Evolutionary conservation across 2,888 invertebrate genomes (phyloP), one percentile per base, ranked within the genome.

Genomic region (Pterobdella sp.): DNA sequence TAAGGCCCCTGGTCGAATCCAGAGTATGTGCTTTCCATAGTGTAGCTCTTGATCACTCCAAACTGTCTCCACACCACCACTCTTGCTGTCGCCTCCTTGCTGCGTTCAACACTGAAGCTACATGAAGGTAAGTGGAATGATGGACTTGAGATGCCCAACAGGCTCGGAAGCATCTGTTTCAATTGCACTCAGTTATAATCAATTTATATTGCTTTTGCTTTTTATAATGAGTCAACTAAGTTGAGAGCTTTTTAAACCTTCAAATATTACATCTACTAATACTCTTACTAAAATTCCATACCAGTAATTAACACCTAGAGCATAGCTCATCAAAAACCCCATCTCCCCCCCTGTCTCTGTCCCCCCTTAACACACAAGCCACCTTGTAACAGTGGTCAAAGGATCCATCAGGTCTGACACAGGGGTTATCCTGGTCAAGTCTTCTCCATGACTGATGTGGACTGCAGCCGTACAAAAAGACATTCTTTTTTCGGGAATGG

Each of bases 391-490:
- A 78, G 72, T 76, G 78, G 75, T 83, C 82, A 71, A 80, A 81
- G 18, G 76, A 65, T 64, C 73, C 79, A 72, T 79, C 80, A 22
- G 80, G 79, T 0, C 78, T 77, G 36, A 78, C 75, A 7, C 79
- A 78, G 7, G 83, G 82, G 75, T 82, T 78, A 68, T 81, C 79
- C 7, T 78, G 77, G 75, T 84, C 84, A 68, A 81, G 81, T 0
- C 78, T 74, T 72, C 81, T 80, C 83, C 83, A 84, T 0, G 83
- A 82, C 79, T 80, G 79, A 3, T 77, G 75, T 1, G 85, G 84
- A 79, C 84, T 90, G 84, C 96, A 96, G 78, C 96, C 96, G 82
- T 94, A 97, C 81, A 95, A 90, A 84, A 97, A 97, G 80, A 94
- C 90, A 84, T 96, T 96, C 85, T 94, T 93, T 83, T 90, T 91